Base-by-base conservation (phyloP, 2,888 invertebrate species). In the Acrocera orbiculus region DNA sequence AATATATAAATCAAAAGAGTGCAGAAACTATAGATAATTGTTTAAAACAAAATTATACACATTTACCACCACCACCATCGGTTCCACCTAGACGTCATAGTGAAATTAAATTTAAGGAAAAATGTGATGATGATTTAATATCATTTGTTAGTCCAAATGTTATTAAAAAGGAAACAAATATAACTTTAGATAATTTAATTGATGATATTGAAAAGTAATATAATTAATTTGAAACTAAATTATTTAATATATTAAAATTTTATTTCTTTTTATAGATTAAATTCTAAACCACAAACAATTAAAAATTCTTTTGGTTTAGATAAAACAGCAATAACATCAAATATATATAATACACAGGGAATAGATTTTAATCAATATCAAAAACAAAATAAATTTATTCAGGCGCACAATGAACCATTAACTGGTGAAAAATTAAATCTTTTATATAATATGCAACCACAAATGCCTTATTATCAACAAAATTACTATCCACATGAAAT, bases 91-190 rank as follows among this genome's bases (percentile, higher is more conserved):
- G 47, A 9, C 36, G 45, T 10, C 40, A 43, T 16, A 47, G 44
- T 32, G 45, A 47, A 39, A 40, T 43, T 6, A 41, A 42, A 20
- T 19, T 43, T 13, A 38, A 40, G 1, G 41, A 29, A 13, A 19
- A 23, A 28, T 27, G 29, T 32, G 58, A 62, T 16, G 70, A 66
- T 38, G 78, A 79, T 60, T 59, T 79, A 41, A 79, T 79, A 46
- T 77, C 76, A 10, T 79, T 79, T 50, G 58, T 71, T 14, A 77
- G 74, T 53, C 77, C 77, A 14, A 68, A 69, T 5, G 55, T 65
- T 22, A 42, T 47, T n/a, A 52, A 42, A 56, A 65, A 36, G 56
- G 66, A 47, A 57, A 63, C 42, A 50, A 63, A 65, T 52, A 62
- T 63, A 8, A 64, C 66, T 32, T 64, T 72, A 45, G 72, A 73